A percentile compares a stretch with the other conserved stretches of the same genome.
Evolutionary conservation across 2,797 vertebrate genomes (phyloP).

Genomic region (Pristis pectinata): DNA sequence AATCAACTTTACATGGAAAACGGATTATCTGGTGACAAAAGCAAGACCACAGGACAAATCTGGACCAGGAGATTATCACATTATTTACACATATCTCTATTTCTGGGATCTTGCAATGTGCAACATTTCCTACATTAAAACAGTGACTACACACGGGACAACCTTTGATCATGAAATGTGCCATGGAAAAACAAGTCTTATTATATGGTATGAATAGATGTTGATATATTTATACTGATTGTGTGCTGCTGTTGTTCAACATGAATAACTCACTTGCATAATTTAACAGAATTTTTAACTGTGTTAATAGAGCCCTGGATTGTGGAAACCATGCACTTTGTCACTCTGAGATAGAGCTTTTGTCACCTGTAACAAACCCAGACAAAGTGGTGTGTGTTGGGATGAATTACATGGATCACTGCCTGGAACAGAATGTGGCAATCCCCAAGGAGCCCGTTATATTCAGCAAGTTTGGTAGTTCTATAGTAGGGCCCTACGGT

Average conservation of each 20-base stretch:
- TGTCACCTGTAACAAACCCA: constrained; percentile 70
- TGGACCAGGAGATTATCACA: too few relatives aligned
- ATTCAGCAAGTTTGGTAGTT: constrained; percentile 89
- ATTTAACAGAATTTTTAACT: constrained; percentile 15
- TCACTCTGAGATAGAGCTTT: constrained; percentile 54
- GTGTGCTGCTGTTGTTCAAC: background rate
- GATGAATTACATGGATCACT: constrained; percentile 89
- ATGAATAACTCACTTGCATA: background rate
- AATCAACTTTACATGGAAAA: too few relatives aligned
- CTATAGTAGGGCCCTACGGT: constrained; percentile 76
- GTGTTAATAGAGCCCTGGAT: constrained; percentile 61
- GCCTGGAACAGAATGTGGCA: constrained; percentile 72
- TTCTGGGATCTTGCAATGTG: too few relatives aligned
- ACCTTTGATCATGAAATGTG: background rate
- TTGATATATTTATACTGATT: background rate
- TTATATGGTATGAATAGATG: too few relatives aligned
- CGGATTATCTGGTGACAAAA: too few relatives aligned
- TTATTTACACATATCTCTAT: too few relatives aligned
- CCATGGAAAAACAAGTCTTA: background rate
- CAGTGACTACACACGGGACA: background rate
- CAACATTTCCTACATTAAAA: too few relatives aligned
- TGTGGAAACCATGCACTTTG: constrained; percentile 58
- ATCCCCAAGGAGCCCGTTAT: constrained; percentile 82
- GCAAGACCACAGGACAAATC: too few relatives aligned
- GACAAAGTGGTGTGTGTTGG: constrained; percentile 89